Evolutionary conservation across 2,888 invertebrate species (phyloP).

Genomic region (Linnaemya tessellans): DNA sequence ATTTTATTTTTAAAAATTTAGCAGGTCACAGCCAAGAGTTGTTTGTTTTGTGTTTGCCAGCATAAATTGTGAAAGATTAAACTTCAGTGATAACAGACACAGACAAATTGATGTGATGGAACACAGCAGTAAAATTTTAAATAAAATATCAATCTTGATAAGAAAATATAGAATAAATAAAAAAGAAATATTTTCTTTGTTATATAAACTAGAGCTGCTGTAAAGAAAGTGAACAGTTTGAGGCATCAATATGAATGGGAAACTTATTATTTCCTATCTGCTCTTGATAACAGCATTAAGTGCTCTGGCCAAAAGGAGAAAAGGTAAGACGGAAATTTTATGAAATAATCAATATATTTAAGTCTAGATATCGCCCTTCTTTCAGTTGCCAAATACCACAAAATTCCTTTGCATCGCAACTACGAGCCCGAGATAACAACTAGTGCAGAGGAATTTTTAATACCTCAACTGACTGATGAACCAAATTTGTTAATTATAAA

Average conservation of each 20-base stretch:
- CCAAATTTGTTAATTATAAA: conserved; percentile 1
- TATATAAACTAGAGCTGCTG: conserved; percentile 19
- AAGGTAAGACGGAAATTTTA: neutral
- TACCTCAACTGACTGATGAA: neutral
- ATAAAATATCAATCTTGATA: neutral
- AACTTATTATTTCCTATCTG: neutral
- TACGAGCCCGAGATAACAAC: neutral
- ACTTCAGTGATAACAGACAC: conserved; percentile 15
- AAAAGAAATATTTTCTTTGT: neutral
- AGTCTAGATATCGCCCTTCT: neutral
- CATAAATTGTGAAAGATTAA: conserved; percentile 8
- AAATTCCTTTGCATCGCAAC: conserved; percentile 17
- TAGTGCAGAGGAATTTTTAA: neutral
- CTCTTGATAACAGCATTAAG: neutral
- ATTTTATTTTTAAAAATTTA: neutral
- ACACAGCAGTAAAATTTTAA: neutral
- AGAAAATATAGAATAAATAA: neutral
- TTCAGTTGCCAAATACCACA: neutral
- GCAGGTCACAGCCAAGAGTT: neutral
- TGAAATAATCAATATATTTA: neutral
- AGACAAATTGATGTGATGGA: conserved; percentile 24
- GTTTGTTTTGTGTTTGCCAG: no score
- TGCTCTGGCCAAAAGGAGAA: neutral
- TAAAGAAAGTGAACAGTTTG: conserved; percentile 13
- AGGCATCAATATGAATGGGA: conserved; percentile 11